Conservation (phyloP, 2,797 vertebrate species). For the Bradypodion pumilum region DNA sequence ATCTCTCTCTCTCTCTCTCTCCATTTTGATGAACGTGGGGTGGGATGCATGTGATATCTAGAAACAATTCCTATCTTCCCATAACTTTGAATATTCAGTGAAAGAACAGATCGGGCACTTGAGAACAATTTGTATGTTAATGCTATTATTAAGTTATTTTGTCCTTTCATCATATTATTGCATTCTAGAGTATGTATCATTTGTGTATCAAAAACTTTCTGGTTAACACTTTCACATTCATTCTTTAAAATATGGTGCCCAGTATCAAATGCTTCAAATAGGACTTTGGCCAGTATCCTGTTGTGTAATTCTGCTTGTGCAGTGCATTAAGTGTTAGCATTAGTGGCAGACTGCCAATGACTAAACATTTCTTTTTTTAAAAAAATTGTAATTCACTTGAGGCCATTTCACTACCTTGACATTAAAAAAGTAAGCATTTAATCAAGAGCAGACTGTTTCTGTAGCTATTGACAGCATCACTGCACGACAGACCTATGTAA, state of each 20-base stretch:
- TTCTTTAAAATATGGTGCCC: background rate
- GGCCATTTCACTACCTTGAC: too few relatives aligned
- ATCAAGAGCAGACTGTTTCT: too few relatives aligned
- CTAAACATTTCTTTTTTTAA: too few relatives aligned
- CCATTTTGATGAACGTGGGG: too few relatives aligned
- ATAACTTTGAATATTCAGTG: background rate
- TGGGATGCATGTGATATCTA: background rate
- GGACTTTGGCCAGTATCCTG: background rate
- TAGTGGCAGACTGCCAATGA: too few relatives aligned
- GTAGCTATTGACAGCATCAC: too few relatives aligned
- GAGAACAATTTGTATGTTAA: background rate
- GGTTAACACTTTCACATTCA: background rate
- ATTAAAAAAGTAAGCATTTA: too few relatives aligned
- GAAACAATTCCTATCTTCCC: background rate
- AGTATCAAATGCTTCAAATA: background rate
- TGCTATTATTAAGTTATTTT: background rate
- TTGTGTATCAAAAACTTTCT: background rate
- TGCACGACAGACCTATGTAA: too few relatives aligned
- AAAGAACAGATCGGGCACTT: background rate
- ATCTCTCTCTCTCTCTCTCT: too few relatives aligned
- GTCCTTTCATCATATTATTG: background rate
- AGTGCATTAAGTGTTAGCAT: too few relatives aligned
- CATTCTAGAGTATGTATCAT: background rate
- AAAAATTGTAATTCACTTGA: too few relatives aligned
- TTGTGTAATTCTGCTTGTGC: too few relatives aligned